phyloP scores from a whole-genome alignment of 2,888 invertebrate genomes.

The Sesamia inferens region DNA sequence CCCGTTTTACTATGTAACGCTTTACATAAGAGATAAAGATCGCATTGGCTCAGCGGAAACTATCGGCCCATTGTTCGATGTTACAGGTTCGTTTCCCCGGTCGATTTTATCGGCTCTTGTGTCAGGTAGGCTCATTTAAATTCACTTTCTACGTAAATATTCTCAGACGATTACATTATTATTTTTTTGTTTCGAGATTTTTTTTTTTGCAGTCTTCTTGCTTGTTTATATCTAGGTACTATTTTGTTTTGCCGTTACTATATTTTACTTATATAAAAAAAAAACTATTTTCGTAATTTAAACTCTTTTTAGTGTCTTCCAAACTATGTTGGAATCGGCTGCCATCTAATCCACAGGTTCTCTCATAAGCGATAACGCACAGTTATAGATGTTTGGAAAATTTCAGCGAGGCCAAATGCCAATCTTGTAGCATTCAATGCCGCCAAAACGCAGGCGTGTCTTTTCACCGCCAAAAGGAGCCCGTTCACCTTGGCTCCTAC shows the following conservation, averaged over 20 bases:
- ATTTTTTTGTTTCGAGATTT: not conserved
- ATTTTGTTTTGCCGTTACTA: not conserved
- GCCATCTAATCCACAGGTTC: not conserved
- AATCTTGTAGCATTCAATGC: too few species aligned
- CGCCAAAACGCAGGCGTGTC: too few species aligned
- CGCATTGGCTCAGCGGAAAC: conserved; percentile 64
- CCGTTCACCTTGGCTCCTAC: too few species aligned
- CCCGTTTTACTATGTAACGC: conserved; percentile 18
- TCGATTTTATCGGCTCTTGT: conserved; percentile 62
- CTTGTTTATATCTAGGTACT: not conserved
- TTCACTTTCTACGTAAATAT: conserved; percentile 67
- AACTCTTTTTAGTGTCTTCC: not conserved
- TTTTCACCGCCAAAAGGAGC: too few species aligned
- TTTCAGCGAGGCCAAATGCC: too few species aligned
- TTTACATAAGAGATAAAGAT: conserved; percentile 62
- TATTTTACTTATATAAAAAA: not conserved
- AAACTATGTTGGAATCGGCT: too few species aligned
- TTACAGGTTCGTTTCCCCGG: conserved; percentile 65
- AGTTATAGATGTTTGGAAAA: too few species aligned
- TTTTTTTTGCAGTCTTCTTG: conserved; percentile 12
- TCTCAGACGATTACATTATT: conserved; percentile 58
- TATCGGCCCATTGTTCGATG: conserved; percentile 68
- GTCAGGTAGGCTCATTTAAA: conserved; percentile 57
- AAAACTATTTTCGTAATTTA: not conserved
- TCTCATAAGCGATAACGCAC: too few species aligned